phyloP scores from a whole-genome alignment of 2,113 vertebrate genomes.

The Tamias sibiricus region DNA sequence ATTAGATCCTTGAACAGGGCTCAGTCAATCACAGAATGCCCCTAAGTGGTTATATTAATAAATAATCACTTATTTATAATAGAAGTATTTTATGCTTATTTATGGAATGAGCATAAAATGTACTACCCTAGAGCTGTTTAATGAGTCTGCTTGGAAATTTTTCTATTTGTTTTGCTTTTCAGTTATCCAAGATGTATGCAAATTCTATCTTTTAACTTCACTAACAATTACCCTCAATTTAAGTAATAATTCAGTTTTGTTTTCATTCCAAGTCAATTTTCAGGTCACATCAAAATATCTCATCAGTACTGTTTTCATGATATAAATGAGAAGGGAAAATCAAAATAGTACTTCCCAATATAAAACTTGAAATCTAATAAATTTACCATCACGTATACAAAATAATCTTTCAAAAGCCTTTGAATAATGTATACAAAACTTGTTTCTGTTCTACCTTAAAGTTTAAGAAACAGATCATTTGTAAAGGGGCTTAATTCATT shows the following conservation, averaged over 20 bases:
- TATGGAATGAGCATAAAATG: background rate
- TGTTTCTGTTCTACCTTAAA: background rate
- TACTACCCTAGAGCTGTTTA: background rate
- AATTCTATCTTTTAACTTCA: background rate
- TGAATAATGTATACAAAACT: background rate
- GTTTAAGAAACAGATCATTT: background rate
- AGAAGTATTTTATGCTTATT: no score
- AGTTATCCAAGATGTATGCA: background rate
- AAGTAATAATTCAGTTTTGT: background rate
- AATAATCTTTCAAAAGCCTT: background rate
- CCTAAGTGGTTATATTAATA: background rate
- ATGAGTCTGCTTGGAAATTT: background rate
- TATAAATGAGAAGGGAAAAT: background rate
- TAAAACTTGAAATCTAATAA: background rate
- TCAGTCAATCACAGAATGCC: background rate
- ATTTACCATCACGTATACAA: background rate
- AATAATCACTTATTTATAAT: background rate
- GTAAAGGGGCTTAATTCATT: background rate
- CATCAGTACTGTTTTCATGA: background rate
- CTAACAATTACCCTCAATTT: background rate
- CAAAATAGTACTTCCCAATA: background rate
- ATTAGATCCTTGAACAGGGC: background rate
- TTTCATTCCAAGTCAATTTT: conserved; percentile 5
- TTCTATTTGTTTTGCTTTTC: background rate
- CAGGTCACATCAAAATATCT: background rate